Base-by-base conservation (phyloP, 2,797 vertebrate genomes). In the Kryptopterus vitreolus region DNA sequence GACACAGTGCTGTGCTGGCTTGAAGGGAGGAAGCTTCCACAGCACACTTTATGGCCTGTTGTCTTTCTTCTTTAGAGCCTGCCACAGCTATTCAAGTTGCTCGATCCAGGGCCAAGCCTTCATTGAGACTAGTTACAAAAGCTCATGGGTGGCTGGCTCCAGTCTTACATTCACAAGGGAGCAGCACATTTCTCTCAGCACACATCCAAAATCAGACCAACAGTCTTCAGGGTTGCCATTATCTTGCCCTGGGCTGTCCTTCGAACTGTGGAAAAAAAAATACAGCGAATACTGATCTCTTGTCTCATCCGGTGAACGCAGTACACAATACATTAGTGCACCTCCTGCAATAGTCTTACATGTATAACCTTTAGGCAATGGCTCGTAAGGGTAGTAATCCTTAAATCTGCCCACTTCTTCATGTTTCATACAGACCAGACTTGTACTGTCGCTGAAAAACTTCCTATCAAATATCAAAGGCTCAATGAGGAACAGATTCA, bases 11-110 rank as follows among this genome's bases (percentile, higher is more conserved):
- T n/a, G 38, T 76, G 63, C 62, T 75, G 62, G 15, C 58, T 81
- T 74, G 63, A 52, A 76, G 29, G 6, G 11, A 76, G 29, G 62
- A 73, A 85, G 65, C 53, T 43, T 76, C 73, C 15, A 53, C 7
- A 35, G 62, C 87, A 78, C 84, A 88, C 90, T 88, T 85, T 84
- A 81, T 85, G 78, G 82, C 84, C 81, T 83, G 86, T 84, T 83
- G 62, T 78, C 52, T 68, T 57, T 85, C 88, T 84, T 90, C 86
- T 78, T 77, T 77, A 82, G 59, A 79, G 83, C 78, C 84, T 46
- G 75, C 84, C 77, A 82, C 43, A 82, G 82, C 82, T 81, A 58
- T 80, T 72, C 66, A 71, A 8, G 65, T 31, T 29, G 58, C 77
- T 62, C 52, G 12, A 46, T 63, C 68, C 59, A 50, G 38, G 70